Base-by-base conservation (phyloP, 2,797 vertebrate species). In the Malurus splendens region DNA sequence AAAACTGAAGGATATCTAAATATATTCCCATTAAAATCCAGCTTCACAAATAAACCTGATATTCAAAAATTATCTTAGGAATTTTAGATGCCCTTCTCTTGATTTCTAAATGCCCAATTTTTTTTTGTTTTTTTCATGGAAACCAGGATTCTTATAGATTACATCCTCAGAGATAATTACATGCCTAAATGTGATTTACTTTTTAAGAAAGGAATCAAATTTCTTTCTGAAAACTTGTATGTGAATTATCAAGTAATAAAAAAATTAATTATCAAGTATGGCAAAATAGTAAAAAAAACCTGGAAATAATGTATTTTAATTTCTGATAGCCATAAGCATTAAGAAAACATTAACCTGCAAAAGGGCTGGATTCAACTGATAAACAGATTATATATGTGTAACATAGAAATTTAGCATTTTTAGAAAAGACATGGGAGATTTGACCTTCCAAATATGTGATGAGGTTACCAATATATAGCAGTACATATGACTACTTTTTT, bases 401-500 rank as follows among this genome's bases (percentile, higher is more conserved):
- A 48, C 7, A 55, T 8, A 74, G 24, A 77, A 86, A 81, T 52
- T 32, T 32, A 32, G 1, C 4, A 36, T 79, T 87, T 85, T 73
- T 44, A 55, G 36, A 61, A 54, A 61, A 70, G 0, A 7, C 10
- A 30, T 42, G 11, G 12, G 11, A 47, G 12, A 65, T 33, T 50
- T 73, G 10, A 11, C 28, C 7, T 82, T 87, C 19, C 16, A 65
- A 65, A 66, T 32, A 5, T 55, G 12, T 70, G 15, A 30, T 16
- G 10, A 76, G 4, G 10, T 11, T 59, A 51, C 41, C 0, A 7
- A 39, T 44, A 30, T 0, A 1, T 32, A 42, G 17, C 0, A 14
- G 30, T 48, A n/a, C 1, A 5, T 32, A n/a, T 14, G 12, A 27
- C 4, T 52, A 4, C 11, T 67, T 74, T 36, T 36, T 56, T 56